Conservation (phyloP, 2,797 vertebrate genomes). For the Myotis vivesi region DNA sequence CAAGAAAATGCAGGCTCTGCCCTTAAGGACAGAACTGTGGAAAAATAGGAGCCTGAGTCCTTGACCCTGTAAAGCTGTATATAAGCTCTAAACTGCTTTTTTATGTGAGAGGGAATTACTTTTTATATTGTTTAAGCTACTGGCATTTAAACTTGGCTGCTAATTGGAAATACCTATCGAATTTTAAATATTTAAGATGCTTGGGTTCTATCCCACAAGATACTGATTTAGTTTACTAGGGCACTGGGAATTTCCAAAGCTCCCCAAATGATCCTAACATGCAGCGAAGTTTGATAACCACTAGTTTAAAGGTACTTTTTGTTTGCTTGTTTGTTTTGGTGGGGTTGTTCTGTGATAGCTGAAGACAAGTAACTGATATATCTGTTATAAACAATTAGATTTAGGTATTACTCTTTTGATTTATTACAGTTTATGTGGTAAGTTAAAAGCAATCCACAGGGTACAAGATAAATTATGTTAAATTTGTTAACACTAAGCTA, state of each 20-base stretch:
- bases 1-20: background rate
- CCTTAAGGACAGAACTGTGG: background rate
- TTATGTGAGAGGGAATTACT: background rate
- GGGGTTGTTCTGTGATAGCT: background rate
- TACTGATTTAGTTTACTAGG: background rate
- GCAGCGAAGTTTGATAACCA: background rate
- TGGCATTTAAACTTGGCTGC: background rate
- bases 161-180: slow-evolving; percentile 13
- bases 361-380: background rate
- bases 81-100: background rate
- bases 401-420: background rate
- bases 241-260: background rate
- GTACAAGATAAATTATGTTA: background rate
- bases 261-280: background rate
- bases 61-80: background rate
- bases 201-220: background rate
- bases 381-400: background rate
- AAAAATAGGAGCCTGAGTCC: background rate
- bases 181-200: slow-evolving; percentile 12
- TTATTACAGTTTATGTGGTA: background rate
- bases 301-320: background rate
- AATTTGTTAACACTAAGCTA: background rate
- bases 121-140: slow-evolving; percentile 15
- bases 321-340: background rate
- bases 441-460: background rate